Percentiles rank a stretch among this genome's conserved stretches.
phyloP scores from a whole-genome alignment of 2,888 invertebrate species.

The Tenthredo notha region DNA sequence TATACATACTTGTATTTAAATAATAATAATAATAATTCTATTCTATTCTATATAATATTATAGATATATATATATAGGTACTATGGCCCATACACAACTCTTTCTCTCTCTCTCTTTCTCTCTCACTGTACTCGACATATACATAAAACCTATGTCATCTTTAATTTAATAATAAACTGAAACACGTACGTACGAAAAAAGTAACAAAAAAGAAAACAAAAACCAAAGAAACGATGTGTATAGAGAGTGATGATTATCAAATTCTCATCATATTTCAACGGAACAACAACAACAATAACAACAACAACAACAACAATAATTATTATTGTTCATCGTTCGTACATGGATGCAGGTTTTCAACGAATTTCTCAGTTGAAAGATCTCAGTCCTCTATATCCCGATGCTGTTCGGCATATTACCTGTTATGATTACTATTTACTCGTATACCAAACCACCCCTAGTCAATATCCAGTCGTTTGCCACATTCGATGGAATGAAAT shows the following conservation, averaged over 20 bases:
- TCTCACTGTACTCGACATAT: slow-evolving; percentile 76
- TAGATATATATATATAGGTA: slow-evolving; percentile 67
- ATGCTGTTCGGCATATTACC: not conserved
- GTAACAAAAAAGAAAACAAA: not conserved
- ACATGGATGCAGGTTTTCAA: not conserved
- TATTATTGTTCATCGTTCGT: not conserved
- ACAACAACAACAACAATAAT: not conserved
- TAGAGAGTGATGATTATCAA: not conserved
- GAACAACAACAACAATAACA: not conserved
- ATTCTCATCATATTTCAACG: not conserved
- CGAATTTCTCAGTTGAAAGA: not conserved
- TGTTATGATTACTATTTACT: slow-evolving; percentile 12
- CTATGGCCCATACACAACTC: slow-evolving; percentile 73
- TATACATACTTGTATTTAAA: slow-evolving; percentile 58
- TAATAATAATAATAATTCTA: slow-evolving; percentile 56
- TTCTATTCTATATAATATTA: slow-evolving; percentile 40
- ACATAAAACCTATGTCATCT: slow-evolving; percentile 76
- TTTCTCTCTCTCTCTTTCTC: slow-evolving; percentile 62
- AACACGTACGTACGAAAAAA: slow-evolving; percentile 76
- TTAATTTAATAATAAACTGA: slow-evolving; percentile 78
- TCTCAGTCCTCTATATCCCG: not conserved
- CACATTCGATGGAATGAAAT: not conserved
- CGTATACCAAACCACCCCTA: not conserved
- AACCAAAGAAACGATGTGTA: not conserved
- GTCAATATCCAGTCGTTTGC: not conserved